Percentiles rank a stretch among this genome's conserved stretches.
phyloP scores from a whole-genome alignment of 2,113 vertebrate species.

The Sigmodon hispidus region DNA sequence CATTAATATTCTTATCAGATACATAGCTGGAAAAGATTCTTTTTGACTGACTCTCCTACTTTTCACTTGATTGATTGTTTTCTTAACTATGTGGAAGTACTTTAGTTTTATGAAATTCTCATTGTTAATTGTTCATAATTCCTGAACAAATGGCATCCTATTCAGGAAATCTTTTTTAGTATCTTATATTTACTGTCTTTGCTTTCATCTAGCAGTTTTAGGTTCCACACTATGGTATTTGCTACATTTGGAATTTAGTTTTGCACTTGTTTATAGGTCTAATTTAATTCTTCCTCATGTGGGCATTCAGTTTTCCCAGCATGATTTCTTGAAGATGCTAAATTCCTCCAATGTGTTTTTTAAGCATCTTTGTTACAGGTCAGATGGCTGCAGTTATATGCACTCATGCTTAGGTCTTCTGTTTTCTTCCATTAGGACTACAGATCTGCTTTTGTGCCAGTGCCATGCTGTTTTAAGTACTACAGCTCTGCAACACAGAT shows the following conservation, averaged over 20 bases:
- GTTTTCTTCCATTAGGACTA: not conserved
- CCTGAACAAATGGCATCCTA: not conserved
- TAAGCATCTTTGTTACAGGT: not conserved
- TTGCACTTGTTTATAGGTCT: not conserved
- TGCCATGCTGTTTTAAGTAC: not conserved
- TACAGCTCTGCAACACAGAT: not conserved
- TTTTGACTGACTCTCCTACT: not conserved
- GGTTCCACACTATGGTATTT: not conserved
- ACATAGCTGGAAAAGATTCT: not conserved
- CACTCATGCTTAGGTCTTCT: not conserved
- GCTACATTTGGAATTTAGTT: not conserved
- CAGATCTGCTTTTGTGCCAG: not conserved
- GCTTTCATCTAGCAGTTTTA: not conserved
- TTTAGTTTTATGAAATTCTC: not conserved
- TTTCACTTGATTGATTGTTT: not conserved
- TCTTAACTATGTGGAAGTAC: not conserved
- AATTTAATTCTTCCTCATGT: not conserved
- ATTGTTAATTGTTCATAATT: not conserved
- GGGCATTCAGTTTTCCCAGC: not conserved
- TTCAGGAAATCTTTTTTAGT: not conserved
- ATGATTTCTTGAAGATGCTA: not conserved
- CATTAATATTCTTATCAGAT: not conserved
- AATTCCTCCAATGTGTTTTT: not conserved
- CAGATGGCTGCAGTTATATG: not conserved
- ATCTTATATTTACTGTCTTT: not conserved